phyloP scores from a whole-genome alignment of 2,113 vertebrate genomes.

The Callithrix jacchus region DNA sequence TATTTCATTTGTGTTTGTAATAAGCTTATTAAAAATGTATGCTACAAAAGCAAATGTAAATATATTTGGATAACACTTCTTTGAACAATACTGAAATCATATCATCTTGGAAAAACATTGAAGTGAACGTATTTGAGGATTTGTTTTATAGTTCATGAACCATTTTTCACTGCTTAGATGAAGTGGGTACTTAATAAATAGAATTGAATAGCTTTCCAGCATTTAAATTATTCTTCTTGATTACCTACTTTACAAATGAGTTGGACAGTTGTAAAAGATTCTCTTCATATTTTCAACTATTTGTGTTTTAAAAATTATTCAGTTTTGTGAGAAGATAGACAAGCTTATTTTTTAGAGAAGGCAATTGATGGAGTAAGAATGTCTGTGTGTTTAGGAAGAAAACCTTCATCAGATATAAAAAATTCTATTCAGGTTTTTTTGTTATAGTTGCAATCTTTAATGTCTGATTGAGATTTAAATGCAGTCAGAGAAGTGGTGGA shows the following conservation, averaged over 20 bases:
- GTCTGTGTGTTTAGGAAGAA: not conserved
- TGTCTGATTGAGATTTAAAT: not conserved
- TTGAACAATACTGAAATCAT: not conserved
- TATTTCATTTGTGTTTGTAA: not conserved
- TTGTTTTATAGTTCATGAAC: not conserved
- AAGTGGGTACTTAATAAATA: not conserved
- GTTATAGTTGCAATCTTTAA: not conserved
- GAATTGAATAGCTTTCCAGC: not conserved
- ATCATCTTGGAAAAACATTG: not conserved
- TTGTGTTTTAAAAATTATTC: conserved; percentile 32
- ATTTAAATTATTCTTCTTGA: conserved; percentile 13
- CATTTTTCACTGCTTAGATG: conserved; percentile 13
- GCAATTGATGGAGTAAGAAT: not conserved
- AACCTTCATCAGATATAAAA: not conserved
- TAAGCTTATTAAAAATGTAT: not conserved
- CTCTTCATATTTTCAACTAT: conserved; percentile 11
- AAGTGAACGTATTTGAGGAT: not conserved
- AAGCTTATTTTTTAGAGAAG: conserved; percentile 33
- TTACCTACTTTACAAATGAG: not conserved
- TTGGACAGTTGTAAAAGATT: not conserved
- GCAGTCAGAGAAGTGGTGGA: not conserved
- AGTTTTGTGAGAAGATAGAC: not conserved
- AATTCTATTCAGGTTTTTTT: not conserved
- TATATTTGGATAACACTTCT: not conserved
- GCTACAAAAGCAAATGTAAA: not conserved